Base-by-base conservation (phyloP, 1,140 invertebrate genomes). In the Forficula auricularia region DNA sequence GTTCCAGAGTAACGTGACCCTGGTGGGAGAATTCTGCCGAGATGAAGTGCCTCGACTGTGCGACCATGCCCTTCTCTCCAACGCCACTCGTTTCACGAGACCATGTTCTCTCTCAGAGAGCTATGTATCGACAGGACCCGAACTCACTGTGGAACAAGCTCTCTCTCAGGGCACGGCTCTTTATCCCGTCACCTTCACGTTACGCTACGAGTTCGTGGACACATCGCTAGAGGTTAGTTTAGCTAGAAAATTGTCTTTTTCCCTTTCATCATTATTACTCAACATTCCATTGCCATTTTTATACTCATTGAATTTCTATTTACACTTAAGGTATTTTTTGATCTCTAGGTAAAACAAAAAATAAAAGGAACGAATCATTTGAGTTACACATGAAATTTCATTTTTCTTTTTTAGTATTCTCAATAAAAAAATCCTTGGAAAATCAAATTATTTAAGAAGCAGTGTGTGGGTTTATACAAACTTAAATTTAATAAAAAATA, bases 191-290 rank as follows among this genome's bases (percentile, higher is more conserved):
- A 75, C 74, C 43, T 85, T 85, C 53, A 64, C 79, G 16, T 66
- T 84, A 1, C 69, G 75, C 12, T 86, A 85, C 58, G 82, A 86
- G 60, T 86, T 86, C 56, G 78, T 75, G 12, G 65, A 72, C 48
- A 58, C 56, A 18, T 51, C 54, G 22, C 55, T 63, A 40, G 61
- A 56, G 42, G 58, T 57, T 32, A 27, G 22, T n/a, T n/a, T n/a
- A n/a, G n/a, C n/a, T n/a, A n/a, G n/a, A n/a, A n/a, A n/a, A n/a
- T n/a, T n/a, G n/a, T n/a, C n/a, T n/a, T n/a, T n/a, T n/a, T n/a
- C n/a, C n/a, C n/a, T n/a, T n/a, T n/a, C n/a, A n/a, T 48, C 50
- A 8, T 39, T 42, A 18, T 41, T 45, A 18, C 15, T 46, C n/a
- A 38, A 34, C 19, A 36, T 45, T 14, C 38, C 45, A n/a, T 45